phyloP scores from a whole-genome alignment of 2,113 vertebrate species.

The Limanda limanda region DNA sequence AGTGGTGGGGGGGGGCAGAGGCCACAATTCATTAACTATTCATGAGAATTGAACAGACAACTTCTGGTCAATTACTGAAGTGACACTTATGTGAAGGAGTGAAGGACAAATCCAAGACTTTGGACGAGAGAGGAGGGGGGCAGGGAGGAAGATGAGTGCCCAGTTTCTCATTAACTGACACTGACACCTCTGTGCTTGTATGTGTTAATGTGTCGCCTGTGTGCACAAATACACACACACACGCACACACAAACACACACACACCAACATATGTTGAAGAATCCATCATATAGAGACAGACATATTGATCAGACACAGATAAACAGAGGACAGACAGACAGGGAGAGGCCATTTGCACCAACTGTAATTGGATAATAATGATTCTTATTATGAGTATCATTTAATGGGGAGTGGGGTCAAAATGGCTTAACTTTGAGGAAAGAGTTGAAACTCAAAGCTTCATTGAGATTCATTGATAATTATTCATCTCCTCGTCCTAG shows the following conservation, averaged over 20 bases:
- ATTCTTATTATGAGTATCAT: conserved; percentile 60
- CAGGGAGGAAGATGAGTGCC: conserved; percentile 13
- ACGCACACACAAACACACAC: not conserved
- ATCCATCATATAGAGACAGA: conserved; percentile 76
- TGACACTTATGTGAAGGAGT: conserved; percentile 66
- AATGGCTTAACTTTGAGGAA: conserved; percentile 51
- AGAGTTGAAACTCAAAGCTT: conserved; percentile 26
- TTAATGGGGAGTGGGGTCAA: conserved; percentile 47
- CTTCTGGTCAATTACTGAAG: conserved; percentile 70
- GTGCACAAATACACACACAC: conserved; percentile 8
- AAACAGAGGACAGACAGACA: conserved; percentile 62
- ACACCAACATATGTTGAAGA: conserved; percentile 15
- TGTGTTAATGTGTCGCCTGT: not conserved
- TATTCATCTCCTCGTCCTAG: too few relatives aligned
- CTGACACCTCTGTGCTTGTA: conserved; percentile 29
- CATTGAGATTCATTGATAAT: too few relatives aligned
- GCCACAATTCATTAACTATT: conserved; percentile 74
- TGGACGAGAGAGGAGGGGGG: conserved; percentile 37
- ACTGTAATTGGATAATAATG: conserved; percentile 62
- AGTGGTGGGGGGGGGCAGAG: not conserved
- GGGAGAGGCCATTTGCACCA: conserved; percentile 62
- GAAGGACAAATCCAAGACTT: conserved; percentile 66
- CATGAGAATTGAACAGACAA: conserved; percentile 70
- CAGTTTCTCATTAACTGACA: conserved; percentile 55
- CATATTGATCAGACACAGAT: conserved; percentile 74